phyloP scores from a whole-genome alignment of 2,888 invertebrate genomes.

The Apamea monoglypha region DNA sequence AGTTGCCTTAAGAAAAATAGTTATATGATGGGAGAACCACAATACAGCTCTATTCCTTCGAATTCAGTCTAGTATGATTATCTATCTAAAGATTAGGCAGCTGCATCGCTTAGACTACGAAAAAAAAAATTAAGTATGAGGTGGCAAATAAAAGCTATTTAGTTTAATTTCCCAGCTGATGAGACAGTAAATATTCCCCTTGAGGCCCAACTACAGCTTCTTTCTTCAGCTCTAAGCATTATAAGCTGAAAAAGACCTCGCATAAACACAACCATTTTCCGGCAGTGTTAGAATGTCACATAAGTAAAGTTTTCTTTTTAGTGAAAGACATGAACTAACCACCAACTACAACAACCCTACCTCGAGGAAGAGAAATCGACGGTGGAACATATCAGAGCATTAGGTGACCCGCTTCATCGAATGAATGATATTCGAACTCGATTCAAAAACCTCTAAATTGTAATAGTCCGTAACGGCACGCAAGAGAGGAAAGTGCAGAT shows the following conservation, averaged over 20 bases:
- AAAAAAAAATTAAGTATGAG: too few species aligned
- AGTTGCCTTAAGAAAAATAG: not conserved
- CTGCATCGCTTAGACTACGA: too few species aligned
- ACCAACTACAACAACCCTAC: not conserved
- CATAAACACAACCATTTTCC: not conserved
- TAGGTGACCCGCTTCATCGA: too few species aligned
- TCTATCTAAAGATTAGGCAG: too few species aligned
- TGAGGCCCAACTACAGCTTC: not conserved
- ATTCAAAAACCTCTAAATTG: not conserved
- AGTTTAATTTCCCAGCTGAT: not conserved
- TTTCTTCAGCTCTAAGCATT: not conserved
- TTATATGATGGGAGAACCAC: not conserved
- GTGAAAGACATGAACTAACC: not conserved
- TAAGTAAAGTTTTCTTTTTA: not conserved
- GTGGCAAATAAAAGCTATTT: too few species aligned
- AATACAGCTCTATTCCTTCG: not conserved
- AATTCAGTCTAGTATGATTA: not conserved
- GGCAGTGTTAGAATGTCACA: not conserved
- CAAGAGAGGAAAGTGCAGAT: not conserved
- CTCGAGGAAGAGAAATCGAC: too few species aligned
- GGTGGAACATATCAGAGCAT: not conserved
- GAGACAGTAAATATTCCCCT: not conserved
- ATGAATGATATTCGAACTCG: not conserved
- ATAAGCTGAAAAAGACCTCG: too few species aligned
- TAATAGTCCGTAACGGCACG: constrained; percentile 3